A percentile compares a stretch with the other conserved stretches of the same genome.
Evolutionary conservation across 2,797 vertebrate genomes (phyloP).

Genomic region (Distichodus sexfasciatus): DNA sequence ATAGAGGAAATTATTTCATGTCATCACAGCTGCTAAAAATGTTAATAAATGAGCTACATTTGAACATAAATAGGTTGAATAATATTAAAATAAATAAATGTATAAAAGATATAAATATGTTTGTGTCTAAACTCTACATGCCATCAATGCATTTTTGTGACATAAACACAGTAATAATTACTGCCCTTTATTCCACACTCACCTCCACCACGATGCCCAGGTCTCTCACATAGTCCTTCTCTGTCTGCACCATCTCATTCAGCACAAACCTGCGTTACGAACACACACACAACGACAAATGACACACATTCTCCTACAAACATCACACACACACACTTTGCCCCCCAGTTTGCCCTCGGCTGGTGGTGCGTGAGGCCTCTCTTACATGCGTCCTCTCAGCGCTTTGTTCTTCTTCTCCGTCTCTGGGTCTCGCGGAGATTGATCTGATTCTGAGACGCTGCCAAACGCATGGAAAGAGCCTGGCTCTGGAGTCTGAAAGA

Average conservation of each 20-base stretch:
- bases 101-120: neutral
- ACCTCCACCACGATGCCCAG: constrained; percentile 95
- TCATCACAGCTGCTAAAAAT: too few species aligned
- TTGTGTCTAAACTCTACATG: too few species aligned
- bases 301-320: neutral
- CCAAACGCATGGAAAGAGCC: constrained; percentile 75
- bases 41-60: too few species aligned
- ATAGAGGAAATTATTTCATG: neutral
- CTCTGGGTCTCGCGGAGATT: constrained; percentile 87
- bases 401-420: constrained; percentile 93
- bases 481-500: constrained; percentile 79
- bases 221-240: constrained; percentile 96
- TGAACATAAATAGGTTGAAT: too few species aligned
- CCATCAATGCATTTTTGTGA: too few species aligned
- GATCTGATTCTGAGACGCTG: constrained; percentile 73
- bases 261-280: constrained; percentile 85
- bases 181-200: constrained; percentile 53
- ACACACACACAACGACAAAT: neutral
- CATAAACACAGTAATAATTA: too few species aligned
- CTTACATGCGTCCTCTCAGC: constrained; percentile 94
- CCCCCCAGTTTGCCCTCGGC: too few species aligned
- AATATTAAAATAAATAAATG: neutral
- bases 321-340: constrained; percentile 15
- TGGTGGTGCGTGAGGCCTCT: too few species aligned
- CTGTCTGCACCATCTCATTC: constrained; percentile 94